phyloP scores from a whole-genome alignment of 2,113 vertebrate species.

The Lamprotornis superbus region DNA sequence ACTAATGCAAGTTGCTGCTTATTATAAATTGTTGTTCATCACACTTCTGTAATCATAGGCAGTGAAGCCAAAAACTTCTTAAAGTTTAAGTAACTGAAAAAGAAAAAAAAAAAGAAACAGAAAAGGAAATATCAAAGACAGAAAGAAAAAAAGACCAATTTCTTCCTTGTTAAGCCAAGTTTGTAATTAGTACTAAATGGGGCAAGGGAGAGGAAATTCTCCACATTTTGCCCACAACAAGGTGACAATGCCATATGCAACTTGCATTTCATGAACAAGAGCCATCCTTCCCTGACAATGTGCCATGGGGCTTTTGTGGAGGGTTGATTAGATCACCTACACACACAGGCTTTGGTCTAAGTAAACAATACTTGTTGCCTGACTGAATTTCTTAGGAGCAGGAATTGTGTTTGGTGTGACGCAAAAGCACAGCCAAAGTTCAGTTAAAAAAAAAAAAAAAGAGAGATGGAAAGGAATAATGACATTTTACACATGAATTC shows the following conservation, averaged over 20 bases:
- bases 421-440: neutral
- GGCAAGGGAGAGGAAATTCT: neutral
- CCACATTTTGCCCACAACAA: neutral
- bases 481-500: neutral
- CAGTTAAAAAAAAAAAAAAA: neutral
- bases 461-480: neutral
- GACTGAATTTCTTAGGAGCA: neutral
- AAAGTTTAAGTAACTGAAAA: neutral
- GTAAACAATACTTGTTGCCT: neutral
- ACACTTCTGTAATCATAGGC: neutral
- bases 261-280: neutral
- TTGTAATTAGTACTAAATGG: neutral
- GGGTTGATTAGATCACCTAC: neutral
- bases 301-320: neutral
- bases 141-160: neutral
- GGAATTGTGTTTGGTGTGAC: neutral
- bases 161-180: neutral
- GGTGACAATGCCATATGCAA: neutral
- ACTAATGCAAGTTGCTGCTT: neutral
- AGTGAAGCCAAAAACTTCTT: neutral
- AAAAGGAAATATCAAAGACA: neutral
- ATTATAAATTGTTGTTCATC: neutral
- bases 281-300: neutral
- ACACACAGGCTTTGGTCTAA: neutral
- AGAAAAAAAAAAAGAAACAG: neutral